Conservation (phyloP, 2,113 vertebrate genomes). For the Phaetusa simplex region DNA sequence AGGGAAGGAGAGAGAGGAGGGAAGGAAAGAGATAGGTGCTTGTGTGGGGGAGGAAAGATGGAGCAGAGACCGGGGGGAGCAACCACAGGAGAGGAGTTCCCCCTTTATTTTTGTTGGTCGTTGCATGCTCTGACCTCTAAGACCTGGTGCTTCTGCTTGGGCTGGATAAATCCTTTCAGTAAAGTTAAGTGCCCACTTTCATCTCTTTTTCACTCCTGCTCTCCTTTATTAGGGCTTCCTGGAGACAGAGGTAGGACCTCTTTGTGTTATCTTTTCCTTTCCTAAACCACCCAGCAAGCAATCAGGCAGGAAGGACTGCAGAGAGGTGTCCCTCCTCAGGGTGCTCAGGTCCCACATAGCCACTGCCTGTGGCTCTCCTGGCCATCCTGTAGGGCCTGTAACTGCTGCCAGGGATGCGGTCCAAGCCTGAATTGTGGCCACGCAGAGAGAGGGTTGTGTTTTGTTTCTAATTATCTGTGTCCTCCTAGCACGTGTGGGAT, state of each 20-base stretch:
- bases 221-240: background rate
- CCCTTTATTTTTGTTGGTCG: background rate
- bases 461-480: background rate
- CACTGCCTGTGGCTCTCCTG: background rate
- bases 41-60: background rate
- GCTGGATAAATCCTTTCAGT: background rate
- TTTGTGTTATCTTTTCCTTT: background rate
- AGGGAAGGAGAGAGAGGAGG: background rate
- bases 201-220: background rate
- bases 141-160: background rate
- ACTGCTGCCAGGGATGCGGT: background rate
- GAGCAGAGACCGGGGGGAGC: background rate
- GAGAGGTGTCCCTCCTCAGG: background rate
- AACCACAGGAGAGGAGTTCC: background rate
- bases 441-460: background rate
- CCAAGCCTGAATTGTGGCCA: background rate
- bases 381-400: fast-evolving
- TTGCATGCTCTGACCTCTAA: background rate
- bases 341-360: background rate
- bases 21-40: background rate
- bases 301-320: fast-evolving
- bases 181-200: background rate
- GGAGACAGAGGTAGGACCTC: background rate
- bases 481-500: fast-evolving
- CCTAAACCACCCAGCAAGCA: background rate